phyloP scores from a whole-genome alignment of 2,797 vertebrate genomes.

The Malurus leucopterus region DNA sequence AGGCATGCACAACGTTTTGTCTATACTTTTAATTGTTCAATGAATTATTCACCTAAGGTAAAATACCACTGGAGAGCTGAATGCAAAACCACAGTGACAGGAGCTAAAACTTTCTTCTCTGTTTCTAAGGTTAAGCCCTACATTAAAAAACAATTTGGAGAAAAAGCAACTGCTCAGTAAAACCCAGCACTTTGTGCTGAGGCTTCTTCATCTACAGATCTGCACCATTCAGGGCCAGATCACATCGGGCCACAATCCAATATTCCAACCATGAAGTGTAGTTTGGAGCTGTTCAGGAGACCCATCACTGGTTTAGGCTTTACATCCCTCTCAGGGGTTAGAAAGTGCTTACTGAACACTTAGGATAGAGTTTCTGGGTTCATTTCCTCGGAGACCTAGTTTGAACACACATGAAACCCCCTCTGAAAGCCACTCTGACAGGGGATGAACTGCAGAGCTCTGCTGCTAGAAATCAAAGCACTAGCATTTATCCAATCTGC shows the following conservation, averaged over 20 bases:
- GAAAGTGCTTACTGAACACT: background rate
- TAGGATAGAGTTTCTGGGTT: background rate
- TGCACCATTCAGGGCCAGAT: background rate
- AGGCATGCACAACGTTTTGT: background rate
- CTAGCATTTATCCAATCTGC: background rate
- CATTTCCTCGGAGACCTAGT: background rate
- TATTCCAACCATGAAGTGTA: background rate
- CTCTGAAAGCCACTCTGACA: background rate
- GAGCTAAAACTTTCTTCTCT: background rate
- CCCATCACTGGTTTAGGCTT: background rate
- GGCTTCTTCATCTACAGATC: background rate
- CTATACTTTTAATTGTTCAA: background rate
- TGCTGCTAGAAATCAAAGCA: background rate
- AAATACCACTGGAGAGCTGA: background rate
- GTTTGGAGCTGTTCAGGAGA: background rate
- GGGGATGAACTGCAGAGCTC: background rate
- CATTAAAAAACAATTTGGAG: background rate
- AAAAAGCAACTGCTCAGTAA: background rate
- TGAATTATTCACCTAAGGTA: background rate
- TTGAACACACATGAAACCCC: background rate
- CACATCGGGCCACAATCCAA: rapidly evolving
- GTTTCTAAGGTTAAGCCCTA: background rate
- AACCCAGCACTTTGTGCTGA: background rate
- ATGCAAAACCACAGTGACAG: background rate
- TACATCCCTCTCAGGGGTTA: background rate